Evolutionary conservation across 2,888 invertebrate species (phyloP), one percentile per base, ranked within the genome.

Genomic region (Acanthosepion esculentum): DNA sequence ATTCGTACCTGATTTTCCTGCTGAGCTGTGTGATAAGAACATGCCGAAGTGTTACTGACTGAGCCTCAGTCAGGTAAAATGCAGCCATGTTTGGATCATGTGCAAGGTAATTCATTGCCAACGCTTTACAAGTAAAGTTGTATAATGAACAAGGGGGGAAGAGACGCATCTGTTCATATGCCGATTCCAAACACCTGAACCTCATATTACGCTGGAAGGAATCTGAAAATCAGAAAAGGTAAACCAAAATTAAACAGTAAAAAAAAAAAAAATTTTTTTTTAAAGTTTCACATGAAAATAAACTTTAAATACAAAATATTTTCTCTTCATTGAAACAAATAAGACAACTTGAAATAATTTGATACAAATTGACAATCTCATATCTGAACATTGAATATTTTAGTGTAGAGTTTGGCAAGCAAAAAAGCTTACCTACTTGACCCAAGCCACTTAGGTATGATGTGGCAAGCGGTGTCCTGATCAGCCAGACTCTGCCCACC

Each of bases 21-120:
- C 95, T 95, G 12, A 96, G 94, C 94, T 96, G 96, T 20, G 96
- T 93, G 48, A 96, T 95, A 55, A 96, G 95, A 94, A 96, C 96
- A 95, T 97, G 97, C 94, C 97, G 96, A 94, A 97, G 96, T 33
- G 97, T 96, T 26, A 97, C 96, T 64, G 97, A 96, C 53, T 96
- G 96, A 7, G 96, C 96, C 95, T 97, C 97, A 29, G 96, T 95
- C 94, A 97, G 96, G 94, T 97, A 96, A 95, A 96, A 97, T 0
- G 97, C 97, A 1, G 96, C 96, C 78, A 95, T 95, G 26, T 94
- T 50, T 18, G 96, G 95, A 94, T 95, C 95, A 15, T 92, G 94
- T 33, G 95, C 94, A 7, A 96, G 55, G 94, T 95, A 95, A 93
- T 96, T 96, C 10, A 95, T 93, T 20, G 97, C 97, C 94, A 97